These are phyloP conservation scores for Brachyopa scutellaris DNA, from an alignment of 2,888 invertebrate genomes.

Conservation along the genomic window DNA sequence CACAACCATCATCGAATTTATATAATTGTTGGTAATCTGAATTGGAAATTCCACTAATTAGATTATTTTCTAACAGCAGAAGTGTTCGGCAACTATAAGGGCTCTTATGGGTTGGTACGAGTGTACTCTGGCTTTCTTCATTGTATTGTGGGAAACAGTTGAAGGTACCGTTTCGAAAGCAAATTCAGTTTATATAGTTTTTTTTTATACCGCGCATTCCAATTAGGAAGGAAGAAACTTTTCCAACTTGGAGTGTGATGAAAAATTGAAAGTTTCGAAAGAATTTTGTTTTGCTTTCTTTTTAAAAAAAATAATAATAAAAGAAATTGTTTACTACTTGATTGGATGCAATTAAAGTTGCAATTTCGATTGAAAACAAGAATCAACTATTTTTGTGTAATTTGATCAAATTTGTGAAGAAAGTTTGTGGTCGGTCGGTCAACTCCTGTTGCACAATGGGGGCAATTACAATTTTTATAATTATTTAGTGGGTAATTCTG, in stretches of 20 bases:
- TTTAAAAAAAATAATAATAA: not conserved
- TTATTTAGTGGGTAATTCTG: no score
- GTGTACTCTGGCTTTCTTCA: slow-evolving; percentile 5
- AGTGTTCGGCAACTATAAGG: slow-evolving; percentile 59
- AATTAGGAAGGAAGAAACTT: slow-evolving; percentile 49
- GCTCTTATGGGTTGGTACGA: slow-evolving; percentile 12
- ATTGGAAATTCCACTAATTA: slow-evolving; percentile 67
- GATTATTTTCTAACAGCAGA: slow-evolving; percentile 45
- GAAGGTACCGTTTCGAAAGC: slow-evolving; percentile 1
- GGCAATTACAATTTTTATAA: no score
- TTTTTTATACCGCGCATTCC: slow-evolving; percentile 40
- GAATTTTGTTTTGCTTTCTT: not conserved
- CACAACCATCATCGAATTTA: slow-evolving; percentile 61
- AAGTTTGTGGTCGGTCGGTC: no score
- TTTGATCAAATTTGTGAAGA: no score
- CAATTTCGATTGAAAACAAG: not conserved
- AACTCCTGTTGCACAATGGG: no score
- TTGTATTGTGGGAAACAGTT: slow-evolving; percentile 28
- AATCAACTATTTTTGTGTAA: not conserved
- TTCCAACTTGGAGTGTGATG: slow-evolving; percentile 21
- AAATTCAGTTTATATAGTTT: no score
- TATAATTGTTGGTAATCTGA: slow-evolving; percentile 59
- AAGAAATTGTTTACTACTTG: not conserved
- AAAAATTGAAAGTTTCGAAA: slow-evolving; percentile 26
- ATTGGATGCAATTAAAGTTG: slow-evolving; percentile 17